phyloP scores from a whole-genome alignment of 1,140 invertebrate genomes.

The Cyrtorhinus lividipennis region DNA sequence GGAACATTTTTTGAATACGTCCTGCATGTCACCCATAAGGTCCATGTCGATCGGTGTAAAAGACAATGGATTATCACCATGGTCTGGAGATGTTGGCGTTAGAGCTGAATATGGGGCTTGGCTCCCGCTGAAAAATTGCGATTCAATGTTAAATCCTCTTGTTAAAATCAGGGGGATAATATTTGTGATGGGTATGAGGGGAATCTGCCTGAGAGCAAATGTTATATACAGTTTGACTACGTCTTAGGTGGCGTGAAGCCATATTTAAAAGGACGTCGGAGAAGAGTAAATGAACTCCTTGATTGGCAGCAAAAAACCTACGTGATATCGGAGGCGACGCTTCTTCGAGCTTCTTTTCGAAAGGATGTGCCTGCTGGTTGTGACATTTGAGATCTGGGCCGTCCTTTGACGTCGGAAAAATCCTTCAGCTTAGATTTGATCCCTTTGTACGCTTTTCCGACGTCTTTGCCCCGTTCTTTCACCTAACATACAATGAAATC shows the following conservation, averaged over 20 bases:
- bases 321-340: slow-evolving; percentile 13
- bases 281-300: too few relatives aligned
- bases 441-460: slow-evolving; percentile 58
- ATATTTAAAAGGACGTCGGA: too few relatives aligned
- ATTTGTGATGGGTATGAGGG: too few relatives aligned
- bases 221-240: too few relatives aligned
- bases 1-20: slow-evolving; percentile 35
- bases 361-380: slow-evolving; percentile 15
- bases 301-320: too few relatives aligned
- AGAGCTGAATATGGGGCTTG: slow-evolving; percentile 26
- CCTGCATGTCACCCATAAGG: slow-evolving; percentile 48
- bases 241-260: too few relatives aligned
- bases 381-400: slow-evolving; percentile 51
- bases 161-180: too few relatives aligned
- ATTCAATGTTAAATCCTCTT: neutral
- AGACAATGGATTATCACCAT: slow-evolving; percentile 27
- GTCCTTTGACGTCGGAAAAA: slow-evolving; percentile 32
- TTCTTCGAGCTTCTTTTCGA: slow-evolving; percentile 18
- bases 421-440: slow-evolving; percentile 47
- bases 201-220: too few relatives aligned
- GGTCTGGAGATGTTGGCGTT: slow-evolving; percentile 27
- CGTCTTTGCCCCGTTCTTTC: slow-evolving; percentile 57
- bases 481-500: slow-evolving; percentile 39
- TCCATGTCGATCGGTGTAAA: slow-evolving; percentile 41
- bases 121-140: slow-evolving; percentile 4